Percentiles rank a stretch among this genome's conserved stretches.
These are phyloP conservation scores for Polyergus mexicanus DNA, from an alignment of 1,140 invertebrate genomes.

Conservation along the genomic window DNA sequence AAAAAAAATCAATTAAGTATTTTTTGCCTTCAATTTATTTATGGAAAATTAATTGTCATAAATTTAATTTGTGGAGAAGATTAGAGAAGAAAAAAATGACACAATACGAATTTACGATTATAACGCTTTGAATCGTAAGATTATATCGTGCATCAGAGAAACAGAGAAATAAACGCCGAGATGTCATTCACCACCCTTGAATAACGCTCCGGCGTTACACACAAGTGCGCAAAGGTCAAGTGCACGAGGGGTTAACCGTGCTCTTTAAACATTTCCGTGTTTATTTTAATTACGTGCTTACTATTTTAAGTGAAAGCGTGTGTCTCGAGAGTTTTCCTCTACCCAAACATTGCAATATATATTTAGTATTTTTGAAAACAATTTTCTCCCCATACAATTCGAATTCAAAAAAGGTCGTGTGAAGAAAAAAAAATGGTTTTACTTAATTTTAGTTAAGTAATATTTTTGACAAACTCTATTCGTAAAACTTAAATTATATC, in stretches of 20 bases:
- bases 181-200: constrained; percentile 27
- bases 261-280: constrained; percentile 38
- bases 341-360: not conserved
- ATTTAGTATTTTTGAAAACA: not conserved
- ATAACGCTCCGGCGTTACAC: constrained; percentile 18
- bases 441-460: not conserved
- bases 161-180: constrained; percentile 6
- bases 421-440: not conserved
- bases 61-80: no score
- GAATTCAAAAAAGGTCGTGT: not conserved
- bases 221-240: constrained; percentile 55
- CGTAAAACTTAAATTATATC: not conserved
- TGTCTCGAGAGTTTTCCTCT: constrained; percentile 12
- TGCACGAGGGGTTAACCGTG: constrained; percentile 47
- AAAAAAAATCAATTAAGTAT: not conserved
- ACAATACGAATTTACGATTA: not conserved
- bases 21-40: not conserved
- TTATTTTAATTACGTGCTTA: constrained; percentile 15
- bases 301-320: constrained; percentile 44
- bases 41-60: no score
- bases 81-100: not conserved
- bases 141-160: not conserved
- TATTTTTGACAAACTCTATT: not conserved
- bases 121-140: not conserved
- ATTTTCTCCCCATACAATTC: no score